Evolutionary conservation across 2,888 invertebrate genomes (phyloP), one percentile per base, ranked within the genome.

Genomic region (Griposia aprilina): DNA sequence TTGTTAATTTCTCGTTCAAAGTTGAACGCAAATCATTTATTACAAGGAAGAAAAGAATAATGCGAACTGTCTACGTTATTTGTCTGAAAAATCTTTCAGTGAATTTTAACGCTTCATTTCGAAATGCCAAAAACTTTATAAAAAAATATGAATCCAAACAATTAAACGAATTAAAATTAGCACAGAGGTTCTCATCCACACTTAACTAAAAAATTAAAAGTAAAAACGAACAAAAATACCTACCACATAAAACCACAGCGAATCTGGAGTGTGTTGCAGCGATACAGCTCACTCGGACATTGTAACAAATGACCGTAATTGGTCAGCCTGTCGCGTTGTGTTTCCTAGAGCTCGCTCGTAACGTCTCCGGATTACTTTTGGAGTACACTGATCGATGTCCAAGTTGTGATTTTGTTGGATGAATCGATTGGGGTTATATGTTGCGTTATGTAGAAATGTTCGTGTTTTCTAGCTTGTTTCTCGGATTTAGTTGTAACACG

Each of bases 321-420:
- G 94, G 94, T 94, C 94, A 94, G 90, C 77, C 90, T 90, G 93
- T 93, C 89, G 89, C 89, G 89, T 86, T 86, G 84, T 88, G 82
- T 88, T 87, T 84, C 87, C 85, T 80, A 76, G 81, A 79, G 85
- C 83, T 57, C 65, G 81, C 81, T 81, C 83, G 86, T 84, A 86
- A 83, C 85, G 86, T 88, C 87, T 82, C 87, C 68, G 84, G 88
- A 87, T 85, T 86, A 87, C 86, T 90, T 88, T 88, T 83, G 87
- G 88, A 85, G 85, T 75, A 68, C 79, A n/a, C 78, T 89, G 89
- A 89, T 89, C 81, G 87, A 89, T 88, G 82, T 45, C 77, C 88
- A 88, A 92, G 90, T 89, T 89, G 88, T 89, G 88, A 89, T 89
- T 90, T 82, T 78, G 82, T 68, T 83, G 85, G 83, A 85, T 86